phyloP scores from a whole-genome alignment of 2,113 vertebrate genomes.

The Pangasianodon hypophthalmus region DNA sequence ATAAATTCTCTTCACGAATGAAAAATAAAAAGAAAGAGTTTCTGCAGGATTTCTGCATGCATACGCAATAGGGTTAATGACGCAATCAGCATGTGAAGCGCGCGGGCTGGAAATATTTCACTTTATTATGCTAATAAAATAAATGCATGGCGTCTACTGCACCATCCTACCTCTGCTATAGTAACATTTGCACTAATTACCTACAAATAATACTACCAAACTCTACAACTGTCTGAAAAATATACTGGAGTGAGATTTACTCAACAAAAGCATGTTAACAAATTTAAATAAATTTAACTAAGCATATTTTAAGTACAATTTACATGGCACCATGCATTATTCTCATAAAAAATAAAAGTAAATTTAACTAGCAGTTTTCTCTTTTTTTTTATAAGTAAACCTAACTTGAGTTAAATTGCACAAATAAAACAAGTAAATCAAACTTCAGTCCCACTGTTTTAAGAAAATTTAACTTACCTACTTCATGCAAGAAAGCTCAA shows the following conservation, averaged over 20 bases:
- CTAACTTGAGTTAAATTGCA: background rate
- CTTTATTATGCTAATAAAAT: background rate
- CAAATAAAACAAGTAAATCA: background rate
- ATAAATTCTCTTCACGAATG: slow-evolving; percentile 57
- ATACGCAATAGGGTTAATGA: background rate
- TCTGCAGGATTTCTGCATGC: background rate
- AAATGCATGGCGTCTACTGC: background rate
- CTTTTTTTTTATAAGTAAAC: background rate
- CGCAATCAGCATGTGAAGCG: background rate
- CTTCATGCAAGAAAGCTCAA: background rate
- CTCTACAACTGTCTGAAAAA: background rate
- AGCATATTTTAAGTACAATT: background rate
- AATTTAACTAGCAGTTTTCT: background rate
- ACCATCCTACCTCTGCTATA: background rate
- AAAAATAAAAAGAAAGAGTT: background rate
- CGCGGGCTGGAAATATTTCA: background rate
- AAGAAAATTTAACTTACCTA: background rate
- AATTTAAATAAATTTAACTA: background rate
- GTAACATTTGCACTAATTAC: background rate
- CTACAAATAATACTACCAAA: background rate
- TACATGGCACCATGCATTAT: background rate
- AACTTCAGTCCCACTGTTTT: background rate
- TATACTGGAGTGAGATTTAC: background rate
- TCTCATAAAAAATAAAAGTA: background rate
- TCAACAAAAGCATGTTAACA: background rate